Evolutionary conservation across 2,888 invertebrate species (phyloP).

Genomic region (Hymenopus coronatus): DNA sequence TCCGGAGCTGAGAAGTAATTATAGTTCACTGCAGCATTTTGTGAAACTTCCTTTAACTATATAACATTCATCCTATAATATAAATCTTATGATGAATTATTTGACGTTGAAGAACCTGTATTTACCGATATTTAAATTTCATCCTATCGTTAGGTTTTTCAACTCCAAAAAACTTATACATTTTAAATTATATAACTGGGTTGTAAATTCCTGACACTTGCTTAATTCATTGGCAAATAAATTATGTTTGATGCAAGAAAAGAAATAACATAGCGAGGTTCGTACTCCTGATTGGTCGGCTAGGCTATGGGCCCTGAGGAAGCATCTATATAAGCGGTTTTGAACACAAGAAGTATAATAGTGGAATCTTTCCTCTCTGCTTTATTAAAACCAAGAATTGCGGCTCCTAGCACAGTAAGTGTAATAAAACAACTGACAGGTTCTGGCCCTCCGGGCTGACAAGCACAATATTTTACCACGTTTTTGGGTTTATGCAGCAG

Average conservation of each 20-base stretch:
- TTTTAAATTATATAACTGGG: background rate
- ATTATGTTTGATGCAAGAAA: background rate
- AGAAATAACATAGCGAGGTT: background rate
- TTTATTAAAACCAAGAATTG: background rate
- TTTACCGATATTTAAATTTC: background rate
- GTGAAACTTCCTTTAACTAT: background rate
- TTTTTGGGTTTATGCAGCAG: background rate
- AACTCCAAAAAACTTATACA: background rate
- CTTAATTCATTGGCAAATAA: background rate
- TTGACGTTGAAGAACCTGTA: background rate
- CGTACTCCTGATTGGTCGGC: background rate
- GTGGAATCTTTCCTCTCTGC: background rate
- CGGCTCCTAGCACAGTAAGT: background rate
- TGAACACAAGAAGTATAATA: background rate
- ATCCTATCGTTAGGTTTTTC: background rate
- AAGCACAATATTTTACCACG: background rate
- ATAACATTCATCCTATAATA: background rate
- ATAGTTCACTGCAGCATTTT: background rate
- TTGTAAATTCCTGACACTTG: background rate
- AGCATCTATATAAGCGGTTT: background rate
- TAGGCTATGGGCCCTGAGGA: background rate
- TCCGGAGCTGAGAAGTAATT: background rate
- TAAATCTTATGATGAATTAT: background rate
- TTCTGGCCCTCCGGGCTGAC: background rate
- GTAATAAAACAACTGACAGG: background rate